phyloP scores from a whole-genome alignment of 2,797 vertebrate species.

The Tauraco hartlaubi region DNA sequence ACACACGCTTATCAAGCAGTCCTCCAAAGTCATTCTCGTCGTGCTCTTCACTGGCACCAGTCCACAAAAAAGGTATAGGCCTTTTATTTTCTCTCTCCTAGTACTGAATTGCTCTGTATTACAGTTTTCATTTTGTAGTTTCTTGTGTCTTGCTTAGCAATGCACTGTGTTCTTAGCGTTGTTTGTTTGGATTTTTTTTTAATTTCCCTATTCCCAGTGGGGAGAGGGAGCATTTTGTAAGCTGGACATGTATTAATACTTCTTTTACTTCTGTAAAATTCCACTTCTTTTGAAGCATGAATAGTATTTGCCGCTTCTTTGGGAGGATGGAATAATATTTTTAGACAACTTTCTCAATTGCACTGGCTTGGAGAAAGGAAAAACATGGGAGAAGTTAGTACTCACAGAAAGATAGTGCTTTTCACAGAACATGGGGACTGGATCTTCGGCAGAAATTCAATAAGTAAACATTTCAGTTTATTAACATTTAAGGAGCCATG shows the following conservation, averaged over 20 bases:
- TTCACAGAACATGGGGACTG: neutral
- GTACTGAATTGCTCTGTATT: neutral
- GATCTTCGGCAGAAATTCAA: neutral
- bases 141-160: neutral
- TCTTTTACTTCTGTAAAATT: neutral
- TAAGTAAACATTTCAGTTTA: neutral
- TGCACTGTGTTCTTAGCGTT: neutral
- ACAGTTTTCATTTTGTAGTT: neutral
- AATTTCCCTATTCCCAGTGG: neutral
- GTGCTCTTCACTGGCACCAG: constrained; percentile 85
- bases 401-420: neutral
- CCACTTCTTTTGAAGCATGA: neutral
- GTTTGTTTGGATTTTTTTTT: neutral
- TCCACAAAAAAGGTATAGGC: constrained; percentile 93
- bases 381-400: neutral
- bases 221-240: neutral
- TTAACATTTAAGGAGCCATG: neutral
- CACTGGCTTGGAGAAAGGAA: neutral
- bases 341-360: neutral
- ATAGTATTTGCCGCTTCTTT: neutral
- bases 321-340: neutral
- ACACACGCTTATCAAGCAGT: constrained; percentile 89
- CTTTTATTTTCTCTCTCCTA: neutral
- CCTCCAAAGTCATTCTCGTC: constrained; percentile 88
- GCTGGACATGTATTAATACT: neutral